These are phyloP conservation scores for Plutella xylostella DNA, from an alignment of 2,888 invertebrate genomes.

Conservation along the genomic window DNA sequence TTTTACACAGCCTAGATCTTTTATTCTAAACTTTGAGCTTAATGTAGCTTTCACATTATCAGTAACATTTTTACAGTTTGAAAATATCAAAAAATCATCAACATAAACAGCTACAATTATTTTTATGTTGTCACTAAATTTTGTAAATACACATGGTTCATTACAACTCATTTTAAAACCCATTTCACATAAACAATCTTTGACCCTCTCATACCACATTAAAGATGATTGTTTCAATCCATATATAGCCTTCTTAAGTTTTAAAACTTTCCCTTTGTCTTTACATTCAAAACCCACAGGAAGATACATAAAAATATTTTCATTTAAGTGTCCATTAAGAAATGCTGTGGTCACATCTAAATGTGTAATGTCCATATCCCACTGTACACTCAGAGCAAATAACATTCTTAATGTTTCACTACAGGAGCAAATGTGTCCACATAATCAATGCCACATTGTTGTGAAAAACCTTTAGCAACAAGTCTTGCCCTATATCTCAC, in stretches of 20 bases:
- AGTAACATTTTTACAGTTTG: too few species aligned
- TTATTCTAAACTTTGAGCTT: slow-evolving; percentile 9
- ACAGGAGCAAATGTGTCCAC: slow-evolving; percentile 6
- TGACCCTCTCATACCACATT: slow-evolving; percentile 2
- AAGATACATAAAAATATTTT: slow-evolving; percentile 1
- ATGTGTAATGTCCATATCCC: slow-evolving; percentile 9
- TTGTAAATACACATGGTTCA: slow-evolving; percentile 1
- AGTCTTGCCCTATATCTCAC: slow-evolving; percentile 3
- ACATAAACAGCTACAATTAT: slow-evolving; percentile 2
- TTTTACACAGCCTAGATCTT: slow-evolving; percentile 14
- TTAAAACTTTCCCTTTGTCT: slow-evolving; percentile 3
- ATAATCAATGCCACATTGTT: slow-evolving; percentile 4
- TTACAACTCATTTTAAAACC: background rate
- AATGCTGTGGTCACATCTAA: slow-evolving; percentile 8
- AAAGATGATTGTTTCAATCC: background rate
- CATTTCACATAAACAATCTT: background rate
- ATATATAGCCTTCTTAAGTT: slow-evolving; percentile 4
- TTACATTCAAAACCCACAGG: slow-evolving; percentile 2
- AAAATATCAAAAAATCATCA: too few species aligned
- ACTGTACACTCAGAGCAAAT: slow-evolving; percentile 3
- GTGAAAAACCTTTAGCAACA: slow-evolving; percentile 6
- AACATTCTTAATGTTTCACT: slow-evolving; percentile 1
- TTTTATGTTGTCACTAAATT: background rate
- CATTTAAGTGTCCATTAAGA: slow-evolving; percentile 8
- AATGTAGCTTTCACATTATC: slow-evolving; percentile 7